Conservation (phyloP, 1,140 invertebrate genomes). For the Scaptomyza hsui region DNA sequence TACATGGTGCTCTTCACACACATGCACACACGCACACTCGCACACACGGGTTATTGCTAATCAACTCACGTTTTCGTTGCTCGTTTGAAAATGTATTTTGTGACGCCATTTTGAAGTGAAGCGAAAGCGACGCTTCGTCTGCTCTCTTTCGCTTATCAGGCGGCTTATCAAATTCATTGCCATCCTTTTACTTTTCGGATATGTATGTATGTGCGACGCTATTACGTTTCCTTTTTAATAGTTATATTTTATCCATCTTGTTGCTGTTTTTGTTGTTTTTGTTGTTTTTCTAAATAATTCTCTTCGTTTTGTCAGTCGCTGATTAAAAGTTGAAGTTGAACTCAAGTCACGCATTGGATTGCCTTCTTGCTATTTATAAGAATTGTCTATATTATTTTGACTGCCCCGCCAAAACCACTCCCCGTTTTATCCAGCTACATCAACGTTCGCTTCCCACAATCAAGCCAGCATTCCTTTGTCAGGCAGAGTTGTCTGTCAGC, state of each 20-base stretch:
- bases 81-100: constrained; percentile 81
- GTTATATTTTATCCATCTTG: constrained; percentile 27
- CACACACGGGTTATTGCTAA: constrained; percentile 63
- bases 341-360: constrained; percentile 74
- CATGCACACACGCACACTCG: constrained; percentile 23
- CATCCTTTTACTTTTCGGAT: constrained; percentile 39
- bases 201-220: constrained; percentile 54
- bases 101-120: constrained; percentile 77
- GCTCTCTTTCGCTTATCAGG: constrained; percentile 59
- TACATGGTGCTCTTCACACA: constrained; percentile 50
- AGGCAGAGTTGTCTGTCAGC: constrained; percentile 57
- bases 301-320: constrained; percentile 62
- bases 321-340: constrained; percentile 75
- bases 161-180: constrained; percentile 77
- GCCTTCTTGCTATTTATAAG: constrained; percentile 55
- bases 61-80: constrained; percentile 81
- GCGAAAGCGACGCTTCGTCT: constrained; percentile 48
- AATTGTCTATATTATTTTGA: constrained; percentile 41
- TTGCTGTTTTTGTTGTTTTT: too few species aligned
- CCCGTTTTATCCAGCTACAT: not conserved
- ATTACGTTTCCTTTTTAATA: constrained; percentile 66
- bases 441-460: not conserved
- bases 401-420: not conserved
- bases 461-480: constrained; percentile 11
- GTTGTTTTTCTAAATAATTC: not conserved